These are phyloP conservation scores for Macaca fascicularis DNA, from an alignment of 2,113 vertebrate genomes.

Conservation along the genomic window DNA sequence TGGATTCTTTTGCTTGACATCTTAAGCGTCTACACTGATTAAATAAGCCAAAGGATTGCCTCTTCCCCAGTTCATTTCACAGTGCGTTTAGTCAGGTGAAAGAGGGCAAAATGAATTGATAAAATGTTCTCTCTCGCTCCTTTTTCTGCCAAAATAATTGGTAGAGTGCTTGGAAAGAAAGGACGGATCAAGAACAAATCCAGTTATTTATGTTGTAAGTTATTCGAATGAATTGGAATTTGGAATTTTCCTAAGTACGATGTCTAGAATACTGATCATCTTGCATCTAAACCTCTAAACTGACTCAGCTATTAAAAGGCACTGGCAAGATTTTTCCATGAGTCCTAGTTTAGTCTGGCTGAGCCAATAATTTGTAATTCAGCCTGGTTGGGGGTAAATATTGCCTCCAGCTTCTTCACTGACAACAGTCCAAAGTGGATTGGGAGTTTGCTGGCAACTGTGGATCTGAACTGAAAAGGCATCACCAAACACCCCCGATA, in stretches of 20 bases:
- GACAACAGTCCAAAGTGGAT: constrained; percentile 45
- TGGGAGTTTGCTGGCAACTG: constrained; percentile 41
- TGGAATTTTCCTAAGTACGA: not conserved
- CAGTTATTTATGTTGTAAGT: not conserved
- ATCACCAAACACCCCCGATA: not conserved
- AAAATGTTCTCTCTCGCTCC: not conserved
- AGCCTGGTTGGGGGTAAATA: constrained; percentile 47
- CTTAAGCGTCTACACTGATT: not conserved
- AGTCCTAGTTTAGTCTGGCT: constrained; percentile 60
- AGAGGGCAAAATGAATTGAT: not conserved
- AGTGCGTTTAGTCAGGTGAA: not conserved
- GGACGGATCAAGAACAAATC: not conserved
- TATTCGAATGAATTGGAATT: not conserved
- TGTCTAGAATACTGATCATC: not conserved
- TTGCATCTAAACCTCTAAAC: constrained; percentile 27
- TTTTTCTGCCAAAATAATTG: not conserved
- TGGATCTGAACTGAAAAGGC: constrained; percentile 30
- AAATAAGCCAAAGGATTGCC: not conserved
- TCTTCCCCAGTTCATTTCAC: not conserved
- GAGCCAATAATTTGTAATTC: constrained; percentile 62
- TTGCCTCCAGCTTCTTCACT: constrained; percentile 20
- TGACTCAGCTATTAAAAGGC: constrained; percentile 48
- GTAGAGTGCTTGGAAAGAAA: not conserved
- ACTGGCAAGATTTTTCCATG: constrained; percentile 22
- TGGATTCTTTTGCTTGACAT: not conserved